Conservation (phyloP, 2,113 vertebrate species). For the Etheostoma spectabile region DNA sequence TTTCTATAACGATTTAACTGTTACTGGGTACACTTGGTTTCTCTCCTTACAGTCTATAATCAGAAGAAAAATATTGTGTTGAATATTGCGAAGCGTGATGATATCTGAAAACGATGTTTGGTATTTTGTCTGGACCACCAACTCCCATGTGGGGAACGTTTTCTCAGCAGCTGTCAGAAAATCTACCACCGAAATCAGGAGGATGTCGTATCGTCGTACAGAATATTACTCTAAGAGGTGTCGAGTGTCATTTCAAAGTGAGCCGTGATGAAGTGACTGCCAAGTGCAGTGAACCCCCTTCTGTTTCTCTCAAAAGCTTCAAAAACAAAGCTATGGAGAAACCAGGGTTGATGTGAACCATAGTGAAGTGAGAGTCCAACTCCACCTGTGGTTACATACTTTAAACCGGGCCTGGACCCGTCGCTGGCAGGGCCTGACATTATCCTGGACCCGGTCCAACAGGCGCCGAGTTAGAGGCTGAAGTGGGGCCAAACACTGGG, state of each 20-base stretch:
- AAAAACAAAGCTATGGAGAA: slow-evolving; percentile 62
- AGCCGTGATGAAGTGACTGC: slow-evolving; percentile 47
- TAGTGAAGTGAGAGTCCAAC: slow-evolving; percentile 67
- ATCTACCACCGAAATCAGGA: slow-evolving; percentile 50
- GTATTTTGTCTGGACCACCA: slow-evolving; percentile 61
- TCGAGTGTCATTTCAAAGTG: slow-evolving; percentile 68
- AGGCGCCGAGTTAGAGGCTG: slow-evolving; percentile 73
- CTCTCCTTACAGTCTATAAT: slow-evolving; percentile 58
- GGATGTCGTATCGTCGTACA: slow-evolving; percentile 19
- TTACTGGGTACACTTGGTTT: slow-evolving; percentile 17
- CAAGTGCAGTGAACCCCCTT: slow-evolving; percentile 60
- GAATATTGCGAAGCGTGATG: slow-evolving; percentile 51
- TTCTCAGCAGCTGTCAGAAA: slow-evolving; percentile 58
- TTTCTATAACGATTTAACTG: background rate
- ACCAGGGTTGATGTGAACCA: slow-evolving; percentile 51
- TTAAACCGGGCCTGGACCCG: slow-evolving; percentile 60
- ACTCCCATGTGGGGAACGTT: slow-evolving; percentile 46
- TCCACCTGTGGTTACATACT: slow-evolving; percentile 75
- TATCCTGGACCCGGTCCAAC: slow-evolving; percentile 83
- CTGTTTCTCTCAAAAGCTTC: slow-evolving; percentile 58
- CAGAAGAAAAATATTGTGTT: slow-evolving; percentile 59
- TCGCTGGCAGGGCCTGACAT: slow-evolving; percentile 67
- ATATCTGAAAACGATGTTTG: slow-evolving; percentile 45
- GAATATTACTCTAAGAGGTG: slow-evolving; percentile 55
- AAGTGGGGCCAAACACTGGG: slow-evolving; percentile 75